Conservation (phyloP, 2,113 vertebrate species). For the Ramphastos sulfuratus region DNA sequence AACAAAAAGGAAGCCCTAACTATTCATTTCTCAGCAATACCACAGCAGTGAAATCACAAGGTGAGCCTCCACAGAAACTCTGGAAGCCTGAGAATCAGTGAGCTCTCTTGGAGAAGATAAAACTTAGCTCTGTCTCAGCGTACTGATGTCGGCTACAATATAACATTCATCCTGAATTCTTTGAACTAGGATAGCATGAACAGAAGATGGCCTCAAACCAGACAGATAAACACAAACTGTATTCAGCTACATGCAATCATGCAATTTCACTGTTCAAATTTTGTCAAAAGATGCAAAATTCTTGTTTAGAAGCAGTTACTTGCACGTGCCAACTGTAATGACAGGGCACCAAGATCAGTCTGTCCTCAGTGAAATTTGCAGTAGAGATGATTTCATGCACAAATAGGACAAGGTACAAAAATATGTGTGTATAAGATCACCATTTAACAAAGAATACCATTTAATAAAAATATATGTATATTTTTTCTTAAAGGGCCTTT, state of each 20-base stretch:
- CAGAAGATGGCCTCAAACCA: background rate
- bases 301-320: background rate
- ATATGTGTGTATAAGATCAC: background rate
- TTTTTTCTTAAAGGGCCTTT: background rate
- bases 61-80: background rate
- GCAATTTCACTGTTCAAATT: background rate
- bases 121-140: background rate
- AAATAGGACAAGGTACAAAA: background rate
- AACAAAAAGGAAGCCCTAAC: background rate
- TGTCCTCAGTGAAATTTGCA: background rate
- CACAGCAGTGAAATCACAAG: background rate
- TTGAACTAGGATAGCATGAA: background rate
- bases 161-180: background rate
- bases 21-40: background rate
- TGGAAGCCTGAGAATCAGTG: background rate
- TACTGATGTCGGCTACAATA: background rate
- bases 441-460: too few species aligned
- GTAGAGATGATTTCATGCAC: background rate
- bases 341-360: background rate
- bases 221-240: background rate
- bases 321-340: background rate
- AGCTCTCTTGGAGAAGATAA: background rate
- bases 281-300: background rate
- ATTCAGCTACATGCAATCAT: background rate
- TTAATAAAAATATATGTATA: background rate